Evolutionary conservation across 2,888 invertebrate species (phyloP).

Genomic region (Harpalus rufipes): DNA sequence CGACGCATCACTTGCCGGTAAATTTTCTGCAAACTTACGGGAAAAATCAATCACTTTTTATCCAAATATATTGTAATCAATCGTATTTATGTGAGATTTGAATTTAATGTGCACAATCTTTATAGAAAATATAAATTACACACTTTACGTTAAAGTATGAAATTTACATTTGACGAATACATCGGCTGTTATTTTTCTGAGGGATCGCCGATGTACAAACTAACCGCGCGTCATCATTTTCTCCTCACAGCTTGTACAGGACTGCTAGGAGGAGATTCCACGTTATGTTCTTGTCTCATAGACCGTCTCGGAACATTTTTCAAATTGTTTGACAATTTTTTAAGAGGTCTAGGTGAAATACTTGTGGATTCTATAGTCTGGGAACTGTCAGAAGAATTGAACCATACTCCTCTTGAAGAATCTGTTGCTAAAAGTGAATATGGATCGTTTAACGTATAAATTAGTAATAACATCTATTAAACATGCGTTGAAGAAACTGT

Average conservation of each 20-base stretch:
- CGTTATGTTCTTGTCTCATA: constrained; percentile 73
- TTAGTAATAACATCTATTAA: neutral
- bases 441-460: neutral
- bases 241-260: constrained; percentile 74
- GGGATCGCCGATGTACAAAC: constrained; percentile 63
- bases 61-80: too few species aligned
- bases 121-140: neutral
- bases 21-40: too few species aligned
- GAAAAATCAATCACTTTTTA: too few species aligned
- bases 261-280: constrained; percentile 76
- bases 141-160: neutral
- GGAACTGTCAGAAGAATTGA: constrained; percentile 74
- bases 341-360: constrained; percentile 85
- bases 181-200: constrained; percentile 59
- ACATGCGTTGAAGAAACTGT: constrained; percentile 41
- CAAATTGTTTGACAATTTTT: constrained; percentile 80
- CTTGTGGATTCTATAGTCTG: constrained; percentile 75
- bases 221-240: constrained; percentile 71
- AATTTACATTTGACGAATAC: constrained; percentile 23
- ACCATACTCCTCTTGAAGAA: constrained; percentile 74
- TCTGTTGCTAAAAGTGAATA: constrained; percentile 72
- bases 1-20: too few species aligned
- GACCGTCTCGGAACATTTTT: constrained; percentile 75
- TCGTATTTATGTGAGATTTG: too few species aligned
- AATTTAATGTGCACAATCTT: too few species aligned